Conservation (phyloP, 2,888 invertebrate genomes). For the Troides helena region DNA sequence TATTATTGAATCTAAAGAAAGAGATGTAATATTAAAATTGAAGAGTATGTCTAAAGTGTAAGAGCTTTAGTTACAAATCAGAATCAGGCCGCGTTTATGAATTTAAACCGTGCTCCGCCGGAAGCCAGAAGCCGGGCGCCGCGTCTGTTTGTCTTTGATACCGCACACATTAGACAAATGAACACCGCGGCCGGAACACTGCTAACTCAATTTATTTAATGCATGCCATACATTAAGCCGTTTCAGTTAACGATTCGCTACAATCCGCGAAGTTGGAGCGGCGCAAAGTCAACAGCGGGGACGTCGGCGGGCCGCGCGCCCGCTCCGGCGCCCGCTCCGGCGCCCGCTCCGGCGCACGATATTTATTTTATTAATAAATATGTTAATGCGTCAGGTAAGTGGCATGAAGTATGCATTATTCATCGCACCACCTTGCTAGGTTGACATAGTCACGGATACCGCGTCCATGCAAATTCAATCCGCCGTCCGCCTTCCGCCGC, state of each 20-base stretch:
- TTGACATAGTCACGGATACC: slow-evolving; percentile 78
- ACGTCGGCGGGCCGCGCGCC: not conserved
- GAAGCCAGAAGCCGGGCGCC: slow-evolving; percentile 6
- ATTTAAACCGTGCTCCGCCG: slow-evolving; percentile 27
- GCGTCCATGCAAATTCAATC: slow-evolving; percentile 77
- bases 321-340: no score
- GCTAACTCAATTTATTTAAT: slow-evolving; percentile 77
- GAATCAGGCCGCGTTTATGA: slow-evolving; percentile 15
- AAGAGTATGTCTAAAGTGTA: no score
- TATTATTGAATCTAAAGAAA: no score
- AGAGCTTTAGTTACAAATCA: no score
- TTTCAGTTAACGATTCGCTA: slow-evolving; percentile 67
- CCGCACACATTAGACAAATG: slow-evolving; percentile 72
- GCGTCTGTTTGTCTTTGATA: slow-evolving; percentile 66
- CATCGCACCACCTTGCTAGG: slow-evolving; percentile 71
- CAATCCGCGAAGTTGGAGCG: slow-evolving; percentile 58
- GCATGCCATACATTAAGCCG: slow-evolving; percentile 75
- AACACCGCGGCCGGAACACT: slow-evolving; percentile 60
- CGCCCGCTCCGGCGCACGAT: slow-evolving; percentile 46
- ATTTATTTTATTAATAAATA: slow-evolving; percentile 81
- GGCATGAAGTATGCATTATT: slow-evolving; percentile 73
- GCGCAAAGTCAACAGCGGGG: slow-evolving; percentile 59
- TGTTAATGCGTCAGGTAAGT: slow-evolving; percentile 77
- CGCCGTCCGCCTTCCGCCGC: slow-evolving; percentile 37
- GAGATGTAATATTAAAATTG: no score